Percentiles rank a stretch among this genome's conserved stretches.
Conservation (phyloP, 2,113 vertebrate species). For the Ictalurus furcatus region DNA sequence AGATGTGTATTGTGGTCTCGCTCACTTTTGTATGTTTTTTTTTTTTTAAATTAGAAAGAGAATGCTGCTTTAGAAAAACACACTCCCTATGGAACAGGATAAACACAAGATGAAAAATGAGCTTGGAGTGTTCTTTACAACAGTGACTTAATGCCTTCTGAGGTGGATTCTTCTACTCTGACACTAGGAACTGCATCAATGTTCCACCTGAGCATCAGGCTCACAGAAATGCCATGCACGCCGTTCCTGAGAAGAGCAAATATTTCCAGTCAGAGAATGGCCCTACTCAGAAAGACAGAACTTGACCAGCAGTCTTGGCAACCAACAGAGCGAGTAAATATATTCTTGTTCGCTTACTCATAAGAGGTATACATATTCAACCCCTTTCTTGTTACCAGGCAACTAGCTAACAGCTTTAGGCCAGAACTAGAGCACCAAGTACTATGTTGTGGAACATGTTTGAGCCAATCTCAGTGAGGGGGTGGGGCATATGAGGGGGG, state of each 20-base stretch:
- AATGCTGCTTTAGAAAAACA: background rate
- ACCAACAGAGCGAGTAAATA: conserved; percentile 5
- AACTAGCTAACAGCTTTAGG: conserved; percentile 27
- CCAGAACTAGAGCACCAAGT: background rate
- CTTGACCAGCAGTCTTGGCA: background rate
- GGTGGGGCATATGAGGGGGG: background rate
- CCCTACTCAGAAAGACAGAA: conserved; percentile 6
- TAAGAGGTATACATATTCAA: background rate
- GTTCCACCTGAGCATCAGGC: background rate
- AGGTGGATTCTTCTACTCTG: background rate
- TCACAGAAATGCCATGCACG: background rate
- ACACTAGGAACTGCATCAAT: background rate
- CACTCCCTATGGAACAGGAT: background rate
- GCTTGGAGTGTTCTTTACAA: background rate
- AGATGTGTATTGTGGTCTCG: background rate
- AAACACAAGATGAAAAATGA: background rate
- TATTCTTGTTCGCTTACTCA: conserved; percentile 8
- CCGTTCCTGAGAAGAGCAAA: background rate
- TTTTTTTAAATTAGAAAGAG: conserved; percentile 6
- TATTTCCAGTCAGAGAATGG: background rate
- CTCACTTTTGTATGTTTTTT: conserved; percentile 25
- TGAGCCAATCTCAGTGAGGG: background rate
- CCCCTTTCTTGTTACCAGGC: conserved; percentile 31
- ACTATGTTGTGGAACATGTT: background rate
- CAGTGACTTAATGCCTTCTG: background rate